These are phyloP conservation scores for Paracanthobrama guichenoti DNA, from an alignment of 2,113 vertebrate genomes.

Conservation along the genomic window DNA sequence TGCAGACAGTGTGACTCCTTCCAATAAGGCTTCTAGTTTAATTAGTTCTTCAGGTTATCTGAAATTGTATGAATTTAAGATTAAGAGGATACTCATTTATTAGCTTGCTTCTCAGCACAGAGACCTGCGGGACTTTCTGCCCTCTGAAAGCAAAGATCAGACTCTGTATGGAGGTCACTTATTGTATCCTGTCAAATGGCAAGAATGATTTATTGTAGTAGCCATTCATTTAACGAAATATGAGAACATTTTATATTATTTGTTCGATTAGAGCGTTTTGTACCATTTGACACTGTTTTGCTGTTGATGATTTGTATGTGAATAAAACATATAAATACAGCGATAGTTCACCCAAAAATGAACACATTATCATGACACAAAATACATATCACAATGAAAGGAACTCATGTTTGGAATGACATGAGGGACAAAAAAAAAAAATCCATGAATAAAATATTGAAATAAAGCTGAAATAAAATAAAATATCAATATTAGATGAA, in stretches of 20 bases:
- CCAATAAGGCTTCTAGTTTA: slow-evolving; percentile 40
- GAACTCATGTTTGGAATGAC: too few relatives aligned
- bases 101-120: slow-evolving; percentile 27
- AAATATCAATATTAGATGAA: too few relatives aligned
- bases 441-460: too few relatives aligned
- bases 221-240: neutral
- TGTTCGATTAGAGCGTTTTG: neutral
- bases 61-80: slow-evolving; percentile 47
- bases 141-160: slow-evolving; percentile 16
- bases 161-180: neutral
- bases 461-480: too few relatives aligned
- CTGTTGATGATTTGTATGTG: neutral
- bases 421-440: too few relatives aligned
- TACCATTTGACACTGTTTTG: neutral
- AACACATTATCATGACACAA: neutral
- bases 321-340: neutral
- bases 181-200: neutral
- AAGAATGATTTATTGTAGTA: neutral
- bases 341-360: neutral
- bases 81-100: slow-evolving; percentile 45
- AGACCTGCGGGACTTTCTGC: slow-evolving; percentile 8
- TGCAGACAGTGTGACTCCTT: neutral
- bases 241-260: neutral
- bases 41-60: slow-evolving; percentile 52
- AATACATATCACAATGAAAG: too few relatives aligned